Evolutionary conservation across 2,113 vertebrate species (phyloP).

Genomic region (Trichomycterus rosablanca): DNA sequence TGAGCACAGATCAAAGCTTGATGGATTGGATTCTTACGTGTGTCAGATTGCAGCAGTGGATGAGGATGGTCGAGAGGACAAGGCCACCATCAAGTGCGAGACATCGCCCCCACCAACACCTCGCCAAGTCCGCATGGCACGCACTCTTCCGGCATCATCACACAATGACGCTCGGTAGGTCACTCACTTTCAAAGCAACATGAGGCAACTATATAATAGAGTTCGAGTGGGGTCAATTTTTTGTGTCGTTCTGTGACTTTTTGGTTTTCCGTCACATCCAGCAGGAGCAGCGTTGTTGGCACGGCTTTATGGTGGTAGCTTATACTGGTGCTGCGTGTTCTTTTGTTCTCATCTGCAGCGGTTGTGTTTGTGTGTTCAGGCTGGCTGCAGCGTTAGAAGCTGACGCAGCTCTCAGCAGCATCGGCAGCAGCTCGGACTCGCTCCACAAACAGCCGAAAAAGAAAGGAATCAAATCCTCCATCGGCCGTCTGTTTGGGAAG

Average conservation of each 20-base stretch:
- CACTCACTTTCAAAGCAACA: not conserved
- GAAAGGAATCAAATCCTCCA: constrained; percentile 98
- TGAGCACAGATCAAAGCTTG: too few species aligned
- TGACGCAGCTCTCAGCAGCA: constrained; percentile 84
- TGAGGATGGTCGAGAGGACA: constrained; percentile 93
- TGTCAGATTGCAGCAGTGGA: constrained; percentile 90
- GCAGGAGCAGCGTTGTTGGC: too few species aligned
- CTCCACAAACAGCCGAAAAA: constrained; percentile 97
- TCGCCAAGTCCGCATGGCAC: constrained; percentile 90
- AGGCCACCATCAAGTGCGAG: constrained; percentile 98
- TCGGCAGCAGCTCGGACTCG: constrained; percentile 95
- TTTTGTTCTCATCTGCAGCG: too few species aligned
- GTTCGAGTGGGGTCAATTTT: too few species aligned
- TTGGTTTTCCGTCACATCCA: not conserved
- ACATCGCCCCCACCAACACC: constrained; percentile 94
- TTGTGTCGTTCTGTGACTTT: too few species aligned
- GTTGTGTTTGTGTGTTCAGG: constrained; percentile 64
- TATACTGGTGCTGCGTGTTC: too few species aligned
- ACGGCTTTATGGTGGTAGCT: too few species aligned
- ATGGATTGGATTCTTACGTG: too few species aligned
- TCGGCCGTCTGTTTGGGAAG: constrained; percentile 95
- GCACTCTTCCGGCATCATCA: constrained; percentile 92
- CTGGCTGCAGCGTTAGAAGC: constrained; percentile 83
- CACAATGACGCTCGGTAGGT: constrained; percentile 89
- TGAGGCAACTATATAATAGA: too few species aligned